Conservation (phyloP, 2,888 invertebrate species). For the Ecliptopera silaceata region DNA sequence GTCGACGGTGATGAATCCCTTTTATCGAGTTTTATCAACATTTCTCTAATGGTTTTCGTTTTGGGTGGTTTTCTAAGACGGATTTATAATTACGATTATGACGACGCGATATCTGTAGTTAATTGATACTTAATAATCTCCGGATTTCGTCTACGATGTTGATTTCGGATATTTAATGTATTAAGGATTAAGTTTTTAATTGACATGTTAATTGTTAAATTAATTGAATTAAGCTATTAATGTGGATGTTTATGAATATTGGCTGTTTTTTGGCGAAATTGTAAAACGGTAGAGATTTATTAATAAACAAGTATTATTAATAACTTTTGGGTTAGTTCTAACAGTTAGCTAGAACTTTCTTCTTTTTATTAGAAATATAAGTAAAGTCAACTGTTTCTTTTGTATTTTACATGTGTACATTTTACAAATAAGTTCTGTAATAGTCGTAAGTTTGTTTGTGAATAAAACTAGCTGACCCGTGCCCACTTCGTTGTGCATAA, state of each 20-base stretch:
- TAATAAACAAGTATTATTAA: background rate
- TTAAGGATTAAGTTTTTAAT: conserved; percentile 24
- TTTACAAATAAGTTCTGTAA: no score
- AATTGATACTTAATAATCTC: conserved; percentile 54
- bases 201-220: conserved; percentile 24
- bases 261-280: background rate
- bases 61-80: conserved; percentile 54
- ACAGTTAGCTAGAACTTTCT: no score
- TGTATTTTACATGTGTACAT: no score
- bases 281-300: background rate
- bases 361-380: no score
- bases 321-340: no score
- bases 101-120: conserved; percentile 51
- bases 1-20: conserved; percentile 44
- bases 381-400: no score
- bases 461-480: no score
- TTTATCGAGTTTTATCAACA: conserved; percentile 41
- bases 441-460: no score
- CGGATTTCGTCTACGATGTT: conserved; percentile 31
- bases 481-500: no score
- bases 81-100: conserved; percentile 43
- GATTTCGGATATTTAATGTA: conserved; percentile 19
- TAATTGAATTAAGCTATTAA: conserved; percentile 10
- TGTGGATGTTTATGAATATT: background rate
- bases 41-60: conserved; percentile 50